Conservation (phyloP, 2,797 vertebrate species). For the Aldrovandia affinis region DNA sequence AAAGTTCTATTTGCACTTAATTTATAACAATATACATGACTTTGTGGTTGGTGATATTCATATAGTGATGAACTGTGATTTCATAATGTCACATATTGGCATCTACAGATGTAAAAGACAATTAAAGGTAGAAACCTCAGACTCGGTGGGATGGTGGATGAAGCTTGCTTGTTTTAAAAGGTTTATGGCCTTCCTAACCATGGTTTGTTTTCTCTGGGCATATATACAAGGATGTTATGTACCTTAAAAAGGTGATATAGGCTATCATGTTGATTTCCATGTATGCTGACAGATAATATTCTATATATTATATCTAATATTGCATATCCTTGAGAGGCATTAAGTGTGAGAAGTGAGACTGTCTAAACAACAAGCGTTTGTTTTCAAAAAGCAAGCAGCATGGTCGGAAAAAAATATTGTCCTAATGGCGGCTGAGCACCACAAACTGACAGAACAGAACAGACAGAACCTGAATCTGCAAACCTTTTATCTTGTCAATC, state of each 20-base stretch:
- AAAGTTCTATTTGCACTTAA: background rate
- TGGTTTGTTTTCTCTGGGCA: no score
- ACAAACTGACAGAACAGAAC: background rate
- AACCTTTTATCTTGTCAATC: background rate
- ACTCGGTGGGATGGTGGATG: background rate
- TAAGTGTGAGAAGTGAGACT: background rate
- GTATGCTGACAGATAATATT: background rate
- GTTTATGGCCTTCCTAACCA: background rate
- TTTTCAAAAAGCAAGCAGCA: background rate
- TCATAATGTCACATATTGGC: background rate
- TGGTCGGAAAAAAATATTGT: background rate
- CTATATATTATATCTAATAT: no score
- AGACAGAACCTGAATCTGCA: background rate
- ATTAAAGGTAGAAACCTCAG: background rate
- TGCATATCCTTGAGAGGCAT: background rate
- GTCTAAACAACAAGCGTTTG: background rate
- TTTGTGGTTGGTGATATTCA: background rate
- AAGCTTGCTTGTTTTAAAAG: background rate
- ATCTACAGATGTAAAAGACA: background rate
- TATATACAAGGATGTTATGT: background rate
- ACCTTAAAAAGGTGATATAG: background rate
- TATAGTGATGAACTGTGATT: background rate
- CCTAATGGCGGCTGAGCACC: background rate
- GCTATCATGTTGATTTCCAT: conserved; percentile 1
- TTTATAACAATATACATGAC: background rate